phyloP scores from a whole-genome alignment of 2,888 invertebrate species.

The Lasioglossum calceatum region DNA sequence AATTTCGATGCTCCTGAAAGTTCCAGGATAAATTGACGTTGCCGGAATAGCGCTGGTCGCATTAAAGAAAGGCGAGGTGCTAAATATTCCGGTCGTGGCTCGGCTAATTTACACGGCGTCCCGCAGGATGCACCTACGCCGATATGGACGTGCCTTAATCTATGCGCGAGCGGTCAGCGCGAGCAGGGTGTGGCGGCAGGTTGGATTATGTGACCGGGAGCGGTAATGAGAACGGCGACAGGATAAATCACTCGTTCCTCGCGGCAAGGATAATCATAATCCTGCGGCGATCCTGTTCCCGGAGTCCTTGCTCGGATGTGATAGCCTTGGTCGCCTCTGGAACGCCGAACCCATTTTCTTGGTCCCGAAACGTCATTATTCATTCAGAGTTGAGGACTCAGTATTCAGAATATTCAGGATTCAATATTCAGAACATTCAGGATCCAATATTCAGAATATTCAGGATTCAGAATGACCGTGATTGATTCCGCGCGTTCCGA shows the following conservation, averaged over 20 bases:
- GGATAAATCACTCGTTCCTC: constrained; percentile 81
- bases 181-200: constrained; percentile 78
- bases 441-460: too few species aligned
- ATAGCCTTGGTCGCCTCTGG: constrained; percentile 41
- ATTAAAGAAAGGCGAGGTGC: constrained; percentile 20
- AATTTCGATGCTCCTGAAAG: not conserved
- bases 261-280: constrained; percentile 77
- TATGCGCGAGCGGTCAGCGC: constrained; percentile 67
- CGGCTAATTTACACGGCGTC: constrained; percentile 65
- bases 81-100: constrained; percentile 49
- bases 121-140: constrained; percentile 69
- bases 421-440: too few species aligned
- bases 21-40: not conserved
- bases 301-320: constrained; percentile 61
- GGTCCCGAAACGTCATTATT: not conserved
- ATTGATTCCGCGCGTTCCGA: too few species aligned
- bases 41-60: not conserved
- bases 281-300: constrained; percentile 77
- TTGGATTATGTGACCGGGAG: constrained; percentile 77
- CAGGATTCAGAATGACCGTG: too few species aligned
- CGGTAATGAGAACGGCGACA: constrained; percentile 80
- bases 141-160: constrained; percentile 74
- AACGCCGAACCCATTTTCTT: constrained; percentile 66
- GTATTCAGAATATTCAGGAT: not conserved
- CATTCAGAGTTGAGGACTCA: not conserved